Evolutionary conservation across 2,888 invertebrate genomes (phyloP).

Genomic region (Coenonympha glycerion): DNA sequence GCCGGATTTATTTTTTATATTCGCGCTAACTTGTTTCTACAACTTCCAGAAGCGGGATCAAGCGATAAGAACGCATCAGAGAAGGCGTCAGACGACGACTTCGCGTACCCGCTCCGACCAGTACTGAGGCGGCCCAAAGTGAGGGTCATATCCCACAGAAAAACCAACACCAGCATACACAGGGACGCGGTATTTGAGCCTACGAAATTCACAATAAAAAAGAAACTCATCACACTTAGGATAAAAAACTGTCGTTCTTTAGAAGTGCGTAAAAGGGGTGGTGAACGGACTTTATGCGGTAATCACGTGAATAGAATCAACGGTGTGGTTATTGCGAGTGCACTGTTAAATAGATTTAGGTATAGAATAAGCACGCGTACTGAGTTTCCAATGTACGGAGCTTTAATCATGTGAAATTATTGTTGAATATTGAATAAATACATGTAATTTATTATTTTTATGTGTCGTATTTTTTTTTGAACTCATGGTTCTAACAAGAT

Average conservation of each 20-base stretch:
- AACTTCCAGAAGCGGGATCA: slow-evolving; percentile 42
- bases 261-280: slow-evolving; percentile 29
- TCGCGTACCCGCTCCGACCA: slow-evolving; percentile 42
- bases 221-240: slow-evolving; percentile 45
- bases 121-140: slow-evolving; percentile 46
- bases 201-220: slow-evolving; percentile 41
- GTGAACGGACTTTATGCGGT: slow-evolving; percentile 31
- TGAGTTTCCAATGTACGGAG: slow-evolving; percentile 60
- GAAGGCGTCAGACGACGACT: slow-evolving; percentile 49
- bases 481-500: no score
- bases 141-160: slow-evolving; percentile 38
- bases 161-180: slow-evolving; percentile 36
- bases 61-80: slow-evolving; percentile 36
- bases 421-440: slow-evolving; percentile 12
- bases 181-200: slow-evolving; percentile 54
- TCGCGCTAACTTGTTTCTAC: no score
- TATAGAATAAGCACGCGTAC: slow-evolving; percentile 53
- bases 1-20: no score
- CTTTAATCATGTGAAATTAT: slow-evolving; percentile 38
- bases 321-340: slow-evolving; percentile 51
- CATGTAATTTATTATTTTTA: slow-evolving; percentile 27
- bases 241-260: slow-evolving; percentile 53
- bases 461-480: slow-evolving; percentile 11
- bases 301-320: slow-evolving; percentile 22
- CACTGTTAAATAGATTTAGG: slow-evolving; percentile 61